Base-by-base conservation (phyloP, 2,113 vertebrate species). In the Chloropsis cyanopogon region DNA sequence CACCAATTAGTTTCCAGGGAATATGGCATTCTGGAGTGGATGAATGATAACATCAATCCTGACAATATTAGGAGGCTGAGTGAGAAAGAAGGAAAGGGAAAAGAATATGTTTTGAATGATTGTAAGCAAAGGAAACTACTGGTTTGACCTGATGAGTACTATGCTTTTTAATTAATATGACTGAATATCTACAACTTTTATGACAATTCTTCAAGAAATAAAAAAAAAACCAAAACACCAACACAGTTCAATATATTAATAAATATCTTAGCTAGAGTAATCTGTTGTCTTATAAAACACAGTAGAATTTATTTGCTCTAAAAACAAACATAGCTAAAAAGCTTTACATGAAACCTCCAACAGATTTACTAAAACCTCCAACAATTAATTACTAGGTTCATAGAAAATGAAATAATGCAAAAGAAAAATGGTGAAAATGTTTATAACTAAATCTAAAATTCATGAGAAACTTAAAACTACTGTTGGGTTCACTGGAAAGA, bases 1-100 rank as follows among this genome's bases (percentile, higher is more conserved):
- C 88, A 81, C 57, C 95, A 96, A 92, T 95, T 92, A 94, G 80
- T 96, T 97, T 94, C 80, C 91, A 96, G 86, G 66, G 87, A 96
- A 63, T 93, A 72, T 54, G 90, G 85, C 65, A 91, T 97, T 91
- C 88, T 95, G 66, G 77, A 96, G 65, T 59, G 39, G 80, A 93
- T 66, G 96, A 96, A 96, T 77, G 42, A 95, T 96, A 85, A 93
- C 91, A 94, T 91, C 82, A 91, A 94, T 73, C 79, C 71, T 95
- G 73, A 84, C 56, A 92, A 64, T 76, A 95, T 94, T 90, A 95
- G 49, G 31, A 93, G 16, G 44, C 16, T 86, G 47, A 85, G 66
- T 65, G 70, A 97, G 46, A 96, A 94, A 85, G 72, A 96, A 80
- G 59, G 37, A 92, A 63, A 87, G 75, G 22, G 72, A 6, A 35